Base-by-base conservation (phyloP, 1,140 invertebrate genomes). In the Heliconius eleuchia region DNA sequence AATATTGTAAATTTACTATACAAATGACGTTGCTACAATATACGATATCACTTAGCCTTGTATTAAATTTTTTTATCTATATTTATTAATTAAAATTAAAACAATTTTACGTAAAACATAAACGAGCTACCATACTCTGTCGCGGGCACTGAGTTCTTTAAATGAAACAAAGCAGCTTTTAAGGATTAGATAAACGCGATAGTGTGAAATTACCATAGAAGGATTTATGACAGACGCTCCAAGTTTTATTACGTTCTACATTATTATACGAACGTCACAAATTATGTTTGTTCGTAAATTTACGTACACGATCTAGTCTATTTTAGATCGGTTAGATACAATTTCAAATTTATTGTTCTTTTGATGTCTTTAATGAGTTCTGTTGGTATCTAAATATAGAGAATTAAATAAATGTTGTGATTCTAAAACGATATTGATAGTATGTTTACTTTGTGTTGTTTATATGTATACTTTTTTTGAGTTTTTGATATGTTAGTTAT, bases 121-220 rank as follows among this genome's bases (percentile, higher is more conserved):
- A 76, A 66, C 70, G 18, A 37, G 23, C 39, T 55, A 19, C 70
- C 39, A 82, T 80, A 86, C 50, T 80, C 71, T 27, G 27, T 9
- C 60, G 30, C 27, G 60, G 42, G 11, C 55, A 23, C 27, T 66
- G 3, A 30, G 60, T 27, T 27, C 23, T 8, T 27, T n/a, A 13
- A 66, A 55, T 18, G 73, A 84, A 83, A 89, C 84, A 89, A 88
- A 86, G 78, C 83, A 80, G 85, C 78, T 84, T 81, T 84, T 85
- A 89, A 85, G 85, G 75, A 82, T 79, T 83, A 81, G 80, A 84
- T 84, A 80, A 80, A 83, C 78, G 74, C 19, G 75, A 83, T 84
- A 83, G 77, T 83, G 80, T 84, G 50, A 82, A 81, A 85, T 80
- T 81, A 82, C 87, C 86, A 83, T 88, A 89, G 87, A 88, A 88